Percentiles rank a stretch among this genome's conserved stretches.
Evolutionary conservation across 30 jellyfish, hydroid and myxozoan species (phyloP).

Genomic region (Mastigias papua): DNA sequence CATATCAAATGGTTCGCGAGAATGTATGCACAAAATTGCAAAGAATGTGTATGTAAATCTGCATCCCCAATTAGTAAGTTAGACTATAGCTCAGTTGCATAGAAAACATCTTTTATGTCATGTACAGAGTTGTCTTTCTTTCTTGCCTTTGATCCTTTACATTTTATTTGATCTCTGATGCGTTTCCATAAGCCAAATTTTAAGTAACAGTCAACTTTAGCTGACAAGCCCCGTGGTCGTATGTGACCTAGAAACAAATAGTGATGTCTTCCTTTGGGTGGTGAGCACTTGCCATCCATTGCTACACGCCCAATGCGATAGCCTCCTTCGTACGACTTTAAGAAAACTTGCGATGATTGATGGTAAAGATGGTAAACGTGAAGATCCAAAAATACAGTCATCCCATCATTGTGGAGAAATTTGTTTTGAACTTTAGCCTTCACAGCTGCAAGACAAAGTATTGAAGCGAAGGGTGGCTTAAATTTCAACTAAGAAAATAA

Average conservation of each 20-base stretch:
- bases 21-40: too few species aligned
- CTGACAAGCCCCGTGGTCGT: not conserved
- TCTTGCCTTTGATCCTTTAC: not conserved
- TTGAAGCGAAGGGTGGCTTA: too few species aligned
- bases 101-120: conserved; percentile 25
- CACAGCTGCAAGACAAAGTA: conserved; percentile 40
- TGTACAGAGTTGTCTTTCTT: not conserved
- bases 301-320: conserved; percentile 30
- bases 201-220: conserved; percentile 38
- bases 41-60: not conserved
- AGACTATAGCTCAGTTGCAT: not conserved
- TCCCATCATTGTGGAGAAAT: conserved; percentile 41
- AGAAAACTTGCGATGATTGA: not conserved
- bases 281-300: conserved; percentile 58
- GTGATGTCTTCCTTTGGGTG: conserved; percentile 48
- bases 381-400: conserved; percentile 34
- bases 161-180: conserved; percentile 16
- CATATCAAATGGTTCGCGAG: too few species aligned
- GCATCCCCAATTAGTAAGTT: not conserved
- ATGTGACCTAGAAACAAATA: conserved; percentile 15
- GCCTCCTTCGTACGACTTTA: conserved; percentile 20
- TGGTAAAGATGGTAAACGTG: conserved; percentile 34
- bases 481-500: too few species aligned
- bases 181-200: conserved; percentile 35
- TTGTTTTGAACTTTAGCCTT: conserved; percentile 57